Conservation (phyloP, 2,888 invertebrate genomes). For the Peribatodes rhomboidaria region DNA sequence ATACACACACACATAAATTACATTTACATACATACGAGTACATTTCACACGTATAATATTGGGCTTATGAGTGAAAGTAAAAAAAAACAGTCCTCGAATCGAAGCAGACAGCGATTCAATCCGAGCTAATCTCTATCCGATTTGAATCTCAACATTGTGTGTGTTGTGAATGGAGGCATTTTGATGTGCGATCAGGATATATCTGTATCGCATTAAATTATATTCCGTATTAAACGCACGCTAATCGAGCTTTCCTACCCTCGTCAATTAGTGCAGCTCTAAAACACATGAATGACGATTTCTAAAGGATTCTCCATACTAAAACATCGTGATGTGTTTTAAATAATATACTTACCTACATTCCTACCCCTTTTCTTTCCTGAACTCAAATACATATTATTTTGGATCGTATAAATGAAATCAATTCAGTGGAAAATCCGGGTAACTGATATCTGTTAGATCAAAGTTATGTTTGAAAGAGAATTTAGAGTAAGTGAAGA, state of each 20-base stretch:
- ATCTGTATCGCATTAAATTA: not conserved
- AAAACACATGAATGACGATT: constrained; percentile 49
- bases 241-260: constrained; percentile 52
- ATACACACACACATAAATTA: too few relatives aligned
- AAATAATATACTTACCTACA: not conserved
- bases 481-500: not conserved
- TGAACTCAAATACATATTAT: too few relatives aligned
- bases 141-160: not conserved
- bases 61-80: too few relatives aligned
- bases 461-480: not conserved
- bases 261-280: constrained; percentile 56
- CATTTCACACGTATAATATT: too few relatives aligned
- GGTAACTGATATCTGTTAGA: not conserved
- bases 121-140: too few relatives aligned
- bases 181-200: not conserved
- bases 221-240: constrained; percentile 34
- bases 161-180: not conserved
- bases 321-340: not conserved
- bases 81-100: too few relatives aligned
- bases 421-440: not conserved
- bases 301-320: constrained; percentile 38
- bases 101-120: too few relatives aligned
- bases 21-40: too few relatives aligned
- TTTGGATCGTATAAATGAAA: not conserved
- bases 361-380: not conserved